phyloP scores from a whole-genome alignment of 1,140 invertebrate species.

The Rhysida immarginata region DNA sequence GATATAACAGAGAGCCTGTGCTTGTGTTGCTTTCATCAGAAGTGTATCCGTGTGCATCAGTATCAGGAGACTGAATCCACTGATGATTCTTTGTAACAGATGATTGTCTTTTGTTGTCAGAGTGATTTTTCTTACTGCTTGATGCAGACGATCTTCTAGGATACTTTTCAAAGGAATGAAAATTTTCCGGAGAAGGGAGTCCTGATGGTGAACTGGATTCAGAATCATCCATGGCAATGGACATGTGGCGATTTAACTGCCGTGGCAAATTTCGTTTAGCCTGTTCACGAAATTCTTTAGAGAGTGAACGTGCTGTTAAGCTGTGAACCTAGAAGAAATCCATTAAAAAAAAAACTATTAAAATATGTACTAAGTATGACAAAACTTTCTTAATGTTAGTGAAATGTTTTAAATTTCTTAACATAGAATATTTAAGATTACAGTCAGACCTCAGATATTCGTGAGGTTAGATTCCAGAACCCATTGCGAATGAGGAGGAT shows the following conservation, averaged over 20 bases:
- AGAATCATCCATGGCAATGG: constrained; percentile 7
- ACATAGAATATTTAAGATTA: no score
- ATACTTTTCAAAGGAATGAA: not conserved
- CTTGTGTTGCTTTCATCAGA: not conserved
- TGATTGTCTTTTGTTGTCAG: not conserved
- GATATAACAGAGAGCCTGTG: not conserved
- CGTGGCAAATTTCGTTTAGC: constrained; percentile 15
- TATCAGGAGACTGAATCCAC: not conserved
- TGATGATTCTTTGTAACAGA: not conserved
- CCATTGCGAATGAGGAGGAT: no score
- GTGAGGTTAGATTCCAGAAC: no score
- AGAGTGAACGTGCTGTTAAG: constrained; percentile 60
- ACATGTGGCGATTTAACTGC: constrained; percentile 20
- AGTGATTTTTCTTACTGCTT: not conserved
- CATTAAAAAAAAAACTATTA: no score
- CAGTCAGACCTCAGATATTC: no score
- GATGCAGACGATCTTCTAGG: not conserved
- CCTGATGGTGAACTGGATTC: not conserved
- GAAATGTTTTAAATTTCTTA: no score
- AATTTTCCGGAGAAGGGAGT: not conserved
- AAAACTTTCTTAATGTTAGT: no score
- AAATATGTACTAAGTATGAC: no score
- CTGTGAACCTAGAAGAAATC: constrained; percentile 47
- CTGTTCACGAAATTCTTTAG: constrained; percentile 52
- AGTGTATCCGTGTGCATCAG: constrained; percentile 1